These are phyloP conservation scores for Chlamydotis undulata DNA, from an alignment of 2,113 vertebrate genomes.

Conservation along the genomic window DNA sequence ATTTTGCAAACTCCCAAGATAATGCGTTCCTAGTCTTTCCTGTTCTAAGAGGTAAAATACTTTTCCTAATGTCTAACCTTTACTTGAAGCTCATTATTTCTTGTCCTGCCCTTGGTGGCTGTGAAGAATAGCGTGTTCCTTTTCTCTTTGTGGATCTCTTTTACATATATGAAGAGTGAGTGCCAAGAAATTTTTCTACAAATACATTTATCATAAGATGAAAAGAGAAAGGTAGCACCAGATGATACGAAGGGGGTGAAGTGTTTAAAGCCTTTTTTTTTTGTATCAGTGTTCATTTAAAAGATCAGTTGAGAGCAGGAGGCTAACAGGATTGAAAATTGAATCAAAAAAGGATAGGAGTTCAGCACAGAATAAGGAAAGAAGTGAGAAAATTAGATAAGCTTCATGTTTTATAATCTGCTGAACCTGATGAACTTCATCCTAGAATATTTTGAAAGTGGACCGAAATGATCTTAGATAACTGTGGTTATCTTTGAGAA, in stretches of 20 bases:
- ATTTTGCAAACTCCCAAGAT: background rate
- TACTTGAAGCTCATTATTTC: slow-evolving; percentile 40
- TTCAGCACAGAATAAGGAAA: slow-evolving; percentile 25
- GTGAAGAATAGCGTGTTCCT: slow-evolving; percentile 5
- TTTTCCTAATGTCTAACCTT: background rate
- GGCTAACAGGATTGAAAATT: slow-evolving; percentile 13
- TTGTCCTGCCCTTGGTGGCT: slow-evolving; percentile 3
- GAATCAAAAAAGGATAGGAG: slow-evolving; percentile 14
- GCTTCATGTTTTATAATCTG: slow-evolving; percentile 43
- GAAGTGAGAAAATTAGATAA: slow-evolving; percentile 47
- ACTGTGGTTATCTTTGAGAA: slow-evolving; percentile 27
- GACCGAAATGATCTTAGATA: slow-evolving; percentile 33
- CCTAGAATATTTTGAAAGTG: slow-evolving; percentile 28
- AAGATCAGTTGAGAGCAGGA: slow-evolving; percentile 41
- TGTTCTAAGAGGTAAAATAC: background rate
- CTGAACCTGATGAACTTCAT: slow-evolving; percentile 58
- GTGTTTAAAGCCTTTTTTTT: slow-evolving; percentile 54
- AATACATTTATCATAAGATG: slow-evolving; percentile 41
- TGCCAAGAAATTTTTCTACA: slow-evolving; percentile 41
- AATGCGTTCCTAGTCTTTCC: background rate
- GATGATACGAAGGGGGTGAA: slow-evolving; percentile 18
- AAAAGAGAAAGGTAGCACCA: slow-evolving; percentile 30
- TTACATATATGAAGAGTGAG: slow-evolving; percentile 40
- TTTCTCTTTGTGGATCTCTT: slow-evolving; percentile 41
- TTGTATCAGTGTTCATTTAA: slow-evolving; percentile 27